Evolutionary conservation across 1,140 invertebrate species (phyloP).

Genomic region (Drosophila tani): DNA sequence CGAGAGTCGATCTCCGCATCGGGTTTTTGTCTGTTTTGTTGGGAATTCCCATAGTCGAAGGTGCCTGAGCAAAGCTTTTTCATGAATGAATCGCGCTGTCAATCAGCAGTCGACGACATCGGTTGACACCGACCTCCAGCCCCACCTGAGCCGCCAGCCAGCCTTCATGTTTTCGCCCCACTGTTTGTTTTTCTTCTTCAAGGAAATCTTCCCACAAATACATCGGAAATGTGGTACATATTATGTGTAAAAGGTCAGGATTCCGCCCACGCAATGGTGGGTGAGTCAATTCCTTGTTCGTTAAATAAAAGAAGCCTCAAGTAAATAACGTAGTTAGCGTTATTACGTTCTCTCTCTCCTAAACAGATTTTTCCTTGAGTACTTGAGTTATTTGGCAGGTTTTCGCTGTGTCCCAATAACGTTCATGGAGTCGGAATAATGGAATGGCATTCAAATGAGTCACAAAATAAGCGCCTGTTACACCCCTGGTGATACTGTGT

Average conservation of each 20-base stretch:
- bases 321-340: conserved; percentile 9
- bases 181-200: conserved; percentile 11
- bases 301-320: conserved; percentile 8
- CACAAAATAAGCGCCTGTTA: conserved; percentile 13
- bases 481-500: conserved; percentile 8
- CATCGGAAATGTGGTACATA: not conserved
- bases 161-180: conserved; percentile 2
- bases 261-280: conserved; percentile 2
- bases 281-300: not conserved
- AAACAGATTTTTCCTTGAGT: conserved; percentile 15
- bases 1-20: conserved; percentile 8
- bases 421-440: conserved; percentile 19
- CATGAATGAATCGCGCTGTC: conserved; percentile 39
- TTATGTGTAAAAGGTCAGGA: conserved; percentile 25
- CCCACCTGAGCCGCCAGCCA: conserved; percentile 1
- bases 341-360: not conserved
- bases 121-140: conserved; percentile 16
- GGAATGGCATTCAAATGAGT: conserved; percentile 44
- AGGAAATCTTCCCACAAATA: conserved; percentile 5
- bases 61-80: conserved; percentile 13
- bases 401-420: conserved; percentile 18
- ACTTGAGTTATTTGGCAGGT: conserved; percentile 27
- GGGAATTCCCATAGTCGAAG: conserved; percentile 32
- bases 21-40: not conserved
- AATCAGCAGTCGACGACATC: conserved; percentile 2